Base-by-base conservation (phyloP, 2,113 vertebrate species). In the Pagrus major region DNA sequence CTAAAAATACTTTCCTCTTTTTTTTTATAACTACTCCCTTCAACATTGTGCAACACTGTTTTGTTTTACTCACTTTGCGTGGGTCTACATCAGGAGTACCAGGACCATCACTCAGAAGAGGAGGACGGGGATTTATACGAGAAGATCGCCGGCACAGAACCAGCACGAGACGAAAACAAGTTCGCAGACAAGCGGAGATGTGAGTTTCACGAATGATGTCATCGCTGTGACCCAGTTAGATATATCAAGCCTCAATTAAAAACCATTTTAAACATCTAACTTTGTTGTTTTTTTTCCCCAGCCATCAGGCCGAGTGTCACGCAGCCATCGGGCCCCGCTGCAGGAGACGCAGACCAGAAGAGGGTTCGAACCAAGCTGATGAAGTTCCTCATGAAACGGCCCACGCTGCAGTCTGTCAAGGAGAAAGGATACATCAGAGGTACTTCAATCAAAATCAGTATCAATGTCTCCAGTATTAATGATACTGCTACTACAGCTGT, bases 381-480 rank as follows among this genome's bases (percentile, higher is more conserved):
- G 87, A 97, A 96, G 88, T 97, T 98, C 88, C 94, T 98, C 23
- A 94, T 94, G 94, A 95, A 94, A 66, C 93, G 97, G 1, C 97
- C 97, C 2, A 96, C 97, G 0, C 84, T 97, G 86, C 97, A 98
- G 90, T 94, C 95, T 0, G 94, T 97, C 84, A 94, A 97, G 11
- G 97, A 98, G 33, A 95, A 95, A 76, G 97, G 97, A 59, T 98
- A 98, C 95, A 96, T 98, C 89, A 92, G 92, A 92, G 97, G 97
- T 97, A 91, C 21, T 8, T 10, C 5, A 0, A 3, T 37, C 25
- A n/a, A n/a, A n/a, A n/a, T n/a, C n/a, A n/a, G n/a, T n/a, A n/a
- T n/a, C n/a, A n/a, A n/a, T n/a, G n/a, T n/a, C n/a, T n/a, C n/a
- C n/a, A n/a, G n/a, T n/a, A n/a, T n/a, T n/a, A 20, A 23, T 41